Percentiles rank a stretch among this genome's conserved stretches.
Conservation (phyloP, 2,888 invertebrate genomes). For the Odontothrips loti region DNA sequence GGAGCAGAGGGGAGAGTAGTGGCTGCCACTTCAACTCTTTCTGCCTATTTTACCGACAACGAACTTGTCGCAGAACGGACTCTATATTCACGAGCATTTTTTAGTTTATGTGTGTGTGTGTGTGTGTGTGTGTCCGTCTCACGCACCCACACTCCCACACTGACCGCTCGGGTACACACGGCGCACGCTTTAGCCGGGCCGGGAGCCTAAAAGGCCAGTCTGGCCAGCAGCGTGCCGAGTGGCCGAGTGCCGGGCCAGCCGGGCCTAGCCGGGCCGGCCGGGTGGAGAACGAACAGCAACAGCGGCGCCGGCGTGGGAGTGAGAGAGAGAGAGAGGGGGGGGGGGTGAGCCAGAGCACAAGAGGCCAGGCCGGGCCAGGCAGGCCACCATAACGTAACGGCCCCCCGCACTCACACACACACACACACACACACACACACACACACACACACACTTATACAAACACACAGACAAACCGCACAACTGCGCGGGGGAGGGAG, state of each 20-base stretch:
- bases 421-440: not conserved
- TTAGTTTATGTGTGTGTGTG: not conserved
- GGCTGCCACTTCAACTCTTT: no score
- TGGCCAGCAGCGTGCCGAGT: not conserved
- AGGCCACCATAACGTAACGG: constrained; percentile 5
- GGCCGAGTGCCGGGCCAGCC: not conserved
- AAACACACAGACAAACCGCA: not conserved
- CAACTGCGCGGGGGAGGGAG: not conserved
- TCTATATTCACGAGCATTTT: no score
- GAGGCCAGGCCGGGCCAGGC: no score
- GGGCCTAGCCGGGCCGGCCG: no score
- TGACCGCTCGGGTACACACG: not conserved
- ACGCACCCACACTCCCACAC: not conserved
- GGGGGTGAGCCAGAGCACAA: not conserved
- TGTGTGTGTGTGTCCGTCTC: not conserved
- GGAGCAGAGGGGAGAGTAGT: no score
- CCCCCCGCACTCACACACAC: not conserved
- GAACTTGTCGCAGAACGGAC: no score
- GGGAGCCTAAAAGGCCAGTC: not conserved
- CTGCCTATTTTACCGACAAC: no score
- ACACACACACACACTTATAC: constrained; percentile 5
- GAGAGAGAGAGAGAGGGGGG: no score
- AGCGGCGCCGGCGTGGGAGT: not conserved
- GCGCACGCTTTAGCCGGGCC: not conserved
- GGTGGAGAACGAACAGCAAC: no score